These are phyloP conservation scores for Druon quercuslanigerum DNA, from an alignment of 1,140 invertebrate species.

Conservation along the genomic window DNA sequence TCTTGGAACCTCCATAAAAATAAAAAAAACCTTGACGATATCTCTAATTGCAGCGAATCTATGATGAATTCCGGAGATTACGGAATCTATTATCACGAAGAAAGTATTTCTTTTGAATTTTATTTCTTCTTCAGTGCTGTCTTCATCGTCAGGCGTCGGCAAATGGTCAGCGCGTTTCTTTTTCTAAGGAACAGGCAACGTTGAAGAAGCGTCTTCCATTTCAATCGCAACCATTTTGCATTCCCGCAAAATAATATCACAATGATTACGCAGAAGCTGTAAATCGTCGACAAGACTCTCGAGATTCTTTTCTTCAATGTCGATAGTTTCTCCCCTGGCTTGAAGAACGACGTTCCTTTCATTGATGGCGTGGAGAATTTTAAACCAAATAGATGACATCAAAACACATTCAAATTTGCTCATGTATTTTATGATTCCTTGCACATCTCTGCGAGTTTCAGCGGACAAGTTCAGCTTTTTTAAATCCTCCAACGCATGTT, in stretches of 20 bases:
- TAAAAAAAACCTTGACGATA: background rate
- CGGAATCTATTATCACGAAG: background rate
- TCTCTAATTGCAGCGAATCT: background rate
- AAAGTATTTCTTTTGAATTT: background rate
- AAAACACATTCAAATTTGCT: background rate
- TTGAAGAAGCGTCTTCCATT: background rate
- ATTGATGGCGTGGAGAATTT: background rate
- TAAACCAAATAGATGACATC: background rate
- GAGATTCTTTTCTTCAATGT: background rate
- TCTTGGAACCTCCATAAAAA: background rate
- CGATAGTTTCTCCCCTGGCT: background rate
- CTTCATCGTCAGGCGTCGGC: too few relatives aligned
- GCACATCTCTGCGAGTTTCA: background rate
- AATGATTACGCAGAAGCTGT: background rate
- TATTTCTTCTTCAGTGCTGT: too few relatives aligned
- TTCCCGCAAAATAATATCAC: background rate
- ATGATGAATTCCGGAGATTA: background rate
- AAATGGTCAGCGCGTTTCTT: background rate
- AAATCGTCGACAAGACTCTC: background rate
- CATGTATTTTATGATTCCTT: background rate
- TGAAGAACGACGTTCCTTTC: background rate
- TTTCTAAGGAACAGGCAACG: background rate
- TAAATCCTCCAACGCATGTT: background rate
- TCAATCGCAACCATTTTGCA: background rate
- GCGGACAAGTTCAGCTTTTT: background rate